Evolutionary conservation across 2,888 invertebrate species (phyloP), one percentile per base, ranked within the genome.

Genomic region (Athripsodes cinereus): DNA sequence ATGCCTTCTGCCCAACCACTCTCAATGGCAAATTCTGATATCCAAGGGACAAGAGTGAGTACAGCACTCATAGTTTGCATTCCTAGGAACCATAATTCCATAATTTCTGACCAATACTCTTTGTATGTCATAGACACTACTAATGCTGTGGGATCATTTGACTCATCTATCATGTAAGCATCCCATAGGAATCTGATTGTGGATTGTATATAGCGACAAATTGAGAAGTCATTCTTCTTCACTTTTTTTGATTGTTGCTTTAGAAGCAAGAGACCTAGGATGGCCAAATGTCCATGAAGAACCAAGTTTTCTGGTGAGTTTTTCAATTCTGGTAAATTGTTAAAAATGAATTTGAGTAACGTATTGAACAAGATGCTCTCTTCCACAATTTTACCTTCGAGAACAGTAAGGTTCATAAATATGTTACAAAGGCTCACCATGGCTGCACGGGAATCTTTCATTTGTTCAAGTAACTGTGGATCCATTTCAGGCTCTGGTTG

Each of bases 1-100:
- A 94, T 92, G 11, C 92, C 93, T 69, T 91, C 87, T 2, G 91
- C 89, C 92, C 94, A 95, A n/a, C 94, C 94, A 70, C 92, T 92
- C 68, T 94, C 94, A 60, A 94, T 86, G 2, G 92, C 88, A 73
- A 93, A 93, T 68, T 93, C 92, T 0, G 91, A 90, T 62, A 93
- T 85, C 93, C 93, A 93, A 2, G 92, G 91, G 61, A 93, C 83
- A 61, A 86, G 81, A 18, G 90, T 84, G 44, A 94, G 73, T 0
- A 93, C 86, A 31, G 87, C 85, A 68, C 91, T 86, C 81, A 95
- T 87, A 1, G 94, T 93, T 71, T 94, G 94, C 92, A 95, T 92
- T 20, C 94, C 94, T 61, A 95, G 78, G 72, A 93, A 95, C 95
- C 95, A 95, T 13, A 95, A 75, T 69, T 95, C 95, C 70, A 88